phyloP scores from a whole-genome alignment of 2,797 vertebrate species.

The Picus viridis region DNA sequence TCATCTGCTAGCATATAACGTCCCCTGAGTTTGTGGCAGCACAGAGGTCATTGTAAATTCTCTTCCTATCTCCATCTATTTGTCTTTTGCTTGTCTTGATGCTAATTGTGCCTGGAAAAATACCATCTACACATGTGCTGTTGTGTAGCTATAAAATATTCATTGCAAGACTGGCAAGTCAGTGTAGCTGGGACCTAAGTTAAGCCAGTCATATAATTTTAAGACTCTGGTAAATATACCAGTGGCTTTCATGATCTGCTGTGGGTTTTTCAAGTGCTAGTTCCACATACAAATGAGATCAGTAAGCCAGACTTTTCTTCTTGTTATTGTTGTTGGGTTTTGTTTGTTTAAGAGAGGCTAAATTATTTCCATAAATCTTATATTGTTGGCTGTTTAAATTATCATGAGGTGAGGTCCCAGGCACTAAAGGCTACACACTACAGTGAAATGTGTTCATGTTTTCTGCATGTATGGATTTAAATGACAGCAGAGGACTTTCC shows the following conservation, averaged over 20 bases:
- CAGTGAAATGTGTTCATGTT: constrained; percentile 24
- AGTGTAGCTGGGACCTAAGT: not conserved
- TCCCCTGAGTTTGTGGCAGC: not conserved
- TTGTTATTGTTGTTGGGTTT: too few species aligned
- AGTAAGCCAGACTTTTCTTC: not conserved
- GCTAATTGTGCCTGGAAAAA: constrained; percentile 25
- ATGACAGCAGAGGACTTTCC: constrained; percentile 26
- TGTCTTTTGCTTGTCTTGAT: not conserved
- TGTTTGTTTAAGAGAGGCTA: constrained; percentile 48
- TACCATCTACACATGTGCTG: not conserved
- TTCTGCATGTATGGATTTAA: constrained; percentile 62
- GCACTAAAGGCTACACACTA: constrained; percentile 7
- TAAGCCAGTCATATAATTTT: not conserved
- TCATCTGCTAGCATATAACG: not conserved
- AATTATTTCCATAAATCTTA: constrained; percentile 59
- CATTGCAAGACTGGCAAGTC: not conserved
- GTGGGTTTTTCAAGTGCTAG: not conserved
- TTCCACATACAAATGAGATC: constrained; percentile 7
- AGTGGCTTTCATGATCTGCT: constrained; percentile 17
- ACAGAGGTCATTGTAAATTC: not conserved
- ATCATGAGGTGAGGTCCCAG: constrained; percentile 29
- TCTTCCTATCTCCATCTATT: not conserved
- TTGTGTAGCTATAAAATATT: constrained; percentile 32
- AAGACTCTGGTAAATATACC: not conserved
- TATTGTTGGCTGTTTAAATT: constrained; percentile 43